A percentile compares a stretch with the other conserved stretches of the same genome.
Conservation (phyloP, 1,140 invertebrate genomes). For the Oedothorax gibbosus region DNA sequence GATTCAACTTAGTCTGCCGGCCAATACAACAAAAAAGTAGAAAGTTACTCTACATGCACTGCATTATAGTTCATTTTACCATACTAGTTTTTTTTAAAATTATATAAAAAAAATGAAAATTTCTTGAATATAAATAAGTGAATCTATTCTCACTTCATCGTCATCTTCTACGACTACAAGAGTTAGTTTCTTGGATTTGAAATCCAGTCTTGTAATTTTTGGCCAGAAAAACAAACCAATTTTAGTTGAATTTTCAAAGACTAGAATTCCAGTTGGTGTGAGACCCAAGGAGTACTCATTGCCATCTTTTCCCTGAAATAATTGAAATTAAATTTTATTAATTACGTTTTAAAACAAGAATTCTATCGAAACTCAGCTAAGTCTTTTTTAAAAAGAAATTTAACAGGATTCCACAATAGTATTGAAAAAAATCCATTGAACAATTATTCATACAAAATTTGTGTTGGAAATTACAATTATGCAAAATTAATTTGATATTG, state of each 20-base stretch:
- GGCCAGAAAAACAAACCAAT: conserved; percentile 99
- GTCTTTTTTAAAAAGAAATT: neutral
- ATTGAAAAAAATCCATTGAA: no score
- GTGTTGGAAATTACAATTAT: no score
- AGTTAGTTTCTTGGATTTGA: conserved; percentile 95
- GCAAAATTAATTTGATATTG: no score
- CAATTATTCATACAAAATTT: no score
- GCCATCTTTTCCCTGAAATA: conserved; percentile 91
- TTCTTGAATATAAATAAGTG: no score
- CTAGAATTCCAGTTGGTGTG: conserved; percentile 96
- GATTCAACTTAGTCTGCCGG: no score
- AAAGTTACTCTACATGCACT: no score
- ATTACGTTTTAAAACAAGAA: neutral
- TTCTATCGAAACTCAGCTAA: neutral
- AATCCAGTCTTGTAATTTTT: conserved; percentile 94
- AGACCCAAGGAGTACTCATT: conserved; percentile 96
- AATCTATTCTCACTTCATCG: conserved; percentile 74
- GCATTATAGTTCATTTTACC: no score
- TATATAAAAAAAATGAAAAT: no score
- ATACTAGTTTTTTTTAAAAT: no score
- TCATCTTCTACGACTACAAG: conserved; percentile 96
- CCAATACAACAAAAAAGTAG: no score
- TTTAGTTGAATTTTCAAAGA: conserved; percentile 94
- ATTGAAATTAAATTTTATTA: conserved; percentile 63
- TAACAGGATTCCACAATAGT: no score